Evolutionary conservation across 2,113 vertebrate genomes (phyloP), one percentile per base, ranked within the genome.

Genomic region (Microcebus ravelobensis): DNA sequence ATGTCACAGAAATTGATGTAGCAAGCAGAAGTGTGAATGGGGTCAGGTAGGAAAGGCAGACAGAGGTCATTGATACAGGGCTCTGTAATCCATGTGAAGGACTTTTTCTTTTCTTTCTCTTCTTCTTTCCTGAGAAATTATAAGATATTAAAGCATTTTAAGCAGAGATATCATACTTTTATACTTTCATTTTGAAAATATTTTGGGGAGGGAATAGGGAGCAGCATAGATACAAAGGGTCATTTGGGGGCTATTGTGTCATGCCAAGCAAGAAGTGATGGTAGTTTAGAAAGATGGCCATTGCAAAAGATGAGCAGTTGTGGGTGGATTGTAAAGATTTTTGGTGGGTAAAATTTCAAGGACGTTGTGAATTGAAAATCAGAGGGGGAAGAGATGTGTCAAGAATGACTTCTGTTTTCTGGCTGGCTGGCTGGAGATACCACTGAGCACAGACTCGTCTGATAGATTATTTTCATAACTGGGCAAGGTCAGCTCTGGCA

Each of bases 171-270:
- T 87, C 36, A 50, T 87, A 61, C 80, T 63, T 71, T 89, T 87
- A 63, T 6, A 79, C 15, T 86, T 48, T 76, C 36, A 57, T 79
- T 95, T 73, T 83, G 6, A 57, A 96, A 95, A 74, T 87, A 76
- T 15, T 87, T 34, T 70, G 9, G 45, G 12, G 42, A 68, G 55
- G 18, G 8, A 15, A 5, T 57, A 6, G 11, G 8, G 1, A 88
- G 4, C 34, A 79, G 45, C 31, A 7, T 23, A 93, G 48, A 59
- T 65, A 63, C 3, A 91, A 29, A 39, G 70, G 55, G 27, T 11
- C 45, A 13, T 36, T 48, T 50, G 13, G 48, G 9, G 34, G 52
- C 29, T 55, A 27, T 12, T 18, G 5, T 39, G 14, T 29, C 36
- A 67, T n/a, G 42, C 68, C 5, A 14, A 80, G 45, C 9, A 77